Percentiles rank a stretch among this genome's conserved stretches.
Evolutionary conservation across 2,113 vertebrate genomes (phyloP).

Genomic region (Actenoides lindsayi): DNA sequence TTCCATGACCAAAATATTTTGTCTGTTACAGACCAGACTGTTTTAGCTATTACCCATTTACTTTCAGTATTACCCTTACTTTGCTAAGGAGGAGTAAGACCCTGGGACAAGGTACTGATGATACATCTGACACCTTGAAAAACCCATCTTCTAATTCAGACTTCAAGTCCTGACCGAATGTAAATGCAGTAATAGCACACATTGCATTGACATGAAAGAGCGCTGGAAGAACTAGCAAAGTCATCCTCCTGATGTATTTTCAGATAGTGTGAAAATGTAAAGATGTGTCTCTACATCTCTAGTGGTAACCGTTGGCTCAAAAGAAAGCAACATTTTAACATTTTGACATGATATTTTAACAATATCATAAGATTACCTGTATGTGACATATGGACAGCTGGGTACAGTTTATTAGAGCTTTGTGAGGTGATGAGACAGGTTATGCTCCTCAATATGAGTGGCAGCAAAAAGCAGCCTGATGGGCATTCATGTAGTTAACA

Average conservation of each 20-base stretch:
- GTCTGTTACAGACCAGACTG: not conserved
- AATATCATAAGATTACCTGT: not conserved
- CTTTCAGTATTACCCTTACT: not conserved
- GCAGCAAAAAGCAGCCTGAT: not conserved
- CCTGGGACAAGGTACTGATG: not conserved
- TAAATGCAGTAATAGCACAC: not conserved
- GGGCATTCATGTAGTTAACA: not conserved
- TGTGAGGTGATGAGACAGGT: not conserved
- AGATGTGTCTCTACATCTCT: not conserved
- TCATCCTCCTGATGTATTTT: fast-evolving
- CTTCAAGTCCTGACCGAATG: not conserved
- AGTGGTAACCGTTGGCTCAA: not conserved
- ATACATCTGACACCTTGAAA: not conserved
- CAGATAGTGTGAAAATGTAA: not conserved
- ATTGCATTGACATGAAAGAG: not conserved
- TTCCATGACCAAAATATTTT: not conserved
- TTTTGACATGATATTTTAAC: no score
- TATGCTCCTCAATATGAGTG: not conserved
- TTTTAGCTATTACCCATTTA: not conserved
- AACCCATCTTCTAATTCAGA: fast-evolving
- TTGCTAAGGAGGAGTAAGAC: not conserved
- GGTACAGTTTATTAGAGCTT: not conserved
- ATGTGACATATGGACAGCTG: not conserved
- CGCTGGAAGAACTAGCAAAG: not conserved
- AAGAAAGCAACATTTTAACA: not conserved